A percentile compares a stretch with the other conserved stretches of the same genome.
Conservation (phyloP, 2,888 invertebrate genomes). For the Camptogramma bilineatum region DNA sequence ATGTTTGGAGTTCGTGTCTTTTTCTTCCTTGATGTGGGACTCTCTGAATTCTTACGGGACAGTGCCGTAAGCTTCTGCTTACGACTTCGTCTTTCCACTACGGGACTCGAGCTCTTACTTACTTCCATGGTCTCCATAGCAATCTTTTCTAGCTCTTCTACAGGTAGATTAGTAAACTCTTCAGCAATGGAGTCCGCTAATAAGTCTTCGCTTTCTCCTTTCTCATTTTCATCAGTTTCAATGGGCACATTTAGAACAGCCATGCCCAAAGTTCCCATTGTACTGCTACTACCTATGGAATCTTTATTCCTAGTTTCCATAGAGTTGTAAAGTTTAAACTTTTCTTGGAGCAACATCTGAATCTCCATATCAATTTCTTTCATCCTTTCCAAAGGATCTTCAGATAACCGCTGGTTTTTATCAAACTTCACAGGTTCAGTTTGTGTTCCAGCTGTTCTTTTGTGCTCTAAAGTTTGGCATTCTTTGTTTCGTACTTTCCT, state of each 20-base stretch:
- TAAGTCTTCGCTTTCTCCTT: slow-evolving; percentile 23
- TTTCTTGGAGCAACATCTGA: slow-evolving; percentile 84
- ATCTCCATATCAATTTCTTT: slow-evolving; percentile 86
- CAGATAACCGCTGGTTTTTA: slow-evolving; percentile 49
- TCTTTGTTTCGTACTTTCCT: slow-evolving; percentile 58
- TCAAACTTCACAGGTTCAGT: slow-evolving; percentile 58
- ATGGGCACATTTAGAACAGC: slow-evolving; percentile 71
- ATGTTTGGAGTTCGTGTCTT: slow-evolving; percentile 68
- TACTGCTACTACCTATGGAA: slow-evolving; percentile 41
- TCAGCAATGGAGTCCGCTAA: slow-evolving; percentile 68
- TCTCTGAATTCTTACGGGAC: slow-evolving; percentile 56
- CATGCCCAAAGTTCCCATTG: slow-evolving; percentile 72
- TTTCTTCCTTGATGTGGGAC: slow-evolving; percentile 55
- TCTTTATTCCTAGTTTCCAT: slow-evolving; percentile 67
- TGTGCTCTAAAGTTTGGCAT: slow-evolving; percentile 61
- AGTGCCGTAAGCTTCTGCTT: slow-evolving; percentile 53
- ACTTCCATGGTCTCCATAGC: slow-evolving; percentile 64
- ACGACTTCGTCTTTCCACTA: slow-evolving; percentile 50
- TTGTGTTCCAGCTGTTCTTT: slow-evolving; percentile 59
- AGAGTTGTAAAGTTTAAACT: slow-evolving; percentile 84
- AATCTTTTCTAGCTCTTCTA: slow-evolving; percentile 75
- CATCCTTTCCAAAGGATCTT: slow-evolving; percentile 83
- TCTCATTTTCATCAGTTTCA: slow-evolving; percentile 45
- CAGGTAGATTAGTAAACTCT: slow-evolving; percentile 72
- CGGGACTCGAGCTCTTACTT: slow-evolving; percentile 41